Evolutionary conservation across 1,140 invertebrate species (phyloP), one percentile per base, ranked within the genome.

Genomic region (Pseudomyrmex dendroicus): DNA sequence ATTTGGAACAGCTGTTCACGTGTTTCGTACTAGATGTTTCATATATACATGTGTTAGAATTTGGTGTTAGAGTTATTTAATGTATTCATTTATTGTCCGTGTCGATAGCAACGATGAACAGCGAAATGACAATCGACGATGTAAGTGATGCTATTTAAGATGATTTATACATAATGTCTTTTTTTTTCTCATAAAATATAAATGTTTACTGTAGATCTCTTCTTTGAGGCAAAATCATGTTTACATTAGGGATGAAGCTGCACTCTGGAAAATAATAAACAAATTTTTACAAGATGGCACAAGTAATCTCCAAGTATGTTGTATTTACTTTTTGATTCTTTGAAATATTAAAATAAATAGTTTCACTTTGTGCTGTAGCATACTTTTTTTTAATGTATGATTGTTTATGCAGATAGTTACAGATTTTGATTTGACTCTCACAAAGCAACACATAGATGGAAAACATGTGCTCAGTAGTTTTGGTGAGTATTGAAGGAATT

Each of bases 361-460:
- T 15, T 68, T 25, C 7, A 12, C 22, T 13, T 17, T 57, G 13
- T 35, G 20, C 48, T 52, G 22, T 59, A 9, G 4, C 20, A 46
- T 67, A n/a, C 46, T 66, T 12, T 0, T 1, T 35, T 5, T 44
- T 62, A 15, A 84, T 25, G 17, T 72, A 22, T 20, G 3, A 57
- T 54, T 17, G 13, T 5, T 13, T n/a, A 17, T 46, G 8, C 61
- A 94, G 93, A 13, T 94, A 17, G 91, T 94, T 0, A 92, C 91
- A 0, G 93, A 94, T 77, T 94, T 93, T 66, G 93, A 94, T 25
- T 74, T 91, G 22, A 94, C 93, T 0, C 7, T 94, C 3, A 94
- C 93, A 0, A 94, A 94, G 66, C 93, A 94, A 76, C 93, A 94
- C 66, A 90, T 93, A 1, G 67, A 93, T 85, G 92, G 92, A 0